A percentile compares a stretch with the other conserved stretches of the same genome.
These are phyloP conservation scores for Heliothis virescens DNA, from an alignment of 1,140 invertebrate species.

Conservation along the genomic window DNA sequence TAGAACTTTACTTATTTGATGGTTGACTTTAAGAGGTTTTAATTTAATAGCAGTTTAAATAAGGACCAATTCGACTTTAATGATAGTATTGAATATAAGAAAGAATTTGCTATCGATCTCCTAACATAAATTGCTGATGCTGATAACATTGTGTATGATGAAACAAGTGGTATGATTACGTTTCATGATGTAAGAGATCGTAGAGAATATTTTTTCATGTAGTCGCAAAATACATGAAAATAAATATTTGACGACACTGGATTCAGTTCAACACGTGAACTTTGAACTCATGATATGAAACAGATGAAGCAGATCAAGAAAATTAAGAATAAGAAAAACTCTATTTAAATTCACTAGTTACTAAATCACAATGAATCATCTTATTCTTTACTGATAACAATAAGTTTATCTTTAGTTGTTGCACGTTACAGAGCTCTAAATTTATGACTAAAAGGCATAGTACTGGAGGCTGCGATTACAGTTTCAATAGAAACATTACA, in stretches of 20 bases:
- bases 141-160: conserved; percentile 4
- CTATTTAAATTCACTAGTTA: too few relatives aligned
- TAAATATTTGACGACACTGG: too few relatives aligned
- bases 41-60: not conserved
- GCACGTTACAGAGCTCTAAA: not conserved
- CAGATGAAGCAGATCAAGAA: too few relatives aligned
- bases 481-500: conserved; percentile 6
- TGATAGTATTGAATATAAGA: not conserved
- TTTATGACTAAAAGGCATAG: too few relatives aligned
- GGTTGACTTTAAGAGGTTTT: not conserved
- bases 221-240: too few relatives aligned
- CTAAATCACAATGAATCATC: too few relatives aligned
- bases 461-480: not conserved
- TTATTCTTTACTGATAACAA: too few relatives aligned
- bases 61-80: not conserved
- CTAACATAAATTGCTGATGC: not conserved
- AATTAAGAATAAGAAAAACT: too few relatives aligned
- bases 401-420: not conserved
- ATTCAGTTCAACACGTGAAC: too few relatives aligned
- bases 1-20: conserved; percentile 8
- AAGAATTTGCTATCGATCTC: not conserved
- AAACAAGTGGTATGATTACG: conserved; percentile 3
- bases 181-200: not conserved
- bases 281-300: too few relatives aligned
- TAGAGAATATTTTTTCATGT: too few relatives aligned